Evolutionary conservation across 2,888 invertebrate species (phyloP), one percentile per base, ranked within the genome.

Genomic region (Parasteatoda lunata): DNA sequence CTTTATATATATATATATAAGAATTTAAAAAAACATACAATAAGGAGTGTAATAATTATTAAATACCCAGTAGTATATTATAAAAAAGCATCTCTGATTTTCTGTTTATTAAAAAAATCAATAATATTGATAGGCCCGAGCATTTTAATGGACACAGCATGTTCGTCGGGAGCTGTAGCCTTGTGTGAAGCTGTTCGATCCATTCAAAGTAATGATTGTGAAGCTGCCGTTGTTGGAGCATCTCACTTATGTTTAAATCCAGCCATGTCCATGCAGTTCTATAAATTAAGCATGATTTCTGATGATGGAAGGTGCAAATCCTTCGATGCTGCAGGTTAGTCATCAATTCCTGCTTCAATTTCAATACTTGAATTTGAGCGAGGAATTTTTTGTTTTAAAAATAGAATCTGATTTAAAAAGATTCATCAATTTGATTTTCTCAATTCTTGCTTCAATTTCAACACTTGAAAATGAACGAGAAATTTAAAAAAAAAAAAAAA

Each of bases 151-250:
- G 99, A 99, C 93, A 98, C 99, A 3, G 99, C 99, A 9, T 99
- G 99, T 92, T 98, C 98, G 0, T 98, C 98, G 90, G 97, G 97
- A 89, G 93, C 98, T 92, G 95, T 96, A 91, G 98, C 98, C 30
- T 93, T 99, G 91, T 95, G 98, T 91, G 96, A 97, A 73, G 97
- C 97, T 4, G 94, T 95, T 80, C 92, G 93, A 5, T 95, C 97
- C 65, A 96, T 98, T 91, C 94, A 95, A 90, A 93, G 94, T 69
- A 98, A 98, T n/a, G 96, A 96, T 91, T 98, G 98, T 93, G 98
- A 99, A 91, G 95, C 97, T 6, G 99, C 99, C 47, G 93, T 99
- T 88, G 97, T 99, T n/a, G 98, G 96, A 73, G 99, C 99, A 83
- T 94, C 95, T 89, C 97, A 97, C 92, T 93, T 99, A 9, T 94